phyloP scores from a whole-genome alignment of 2,797 vertebrate genomes.

The Parauchenoglanis punctatus region DNA sequence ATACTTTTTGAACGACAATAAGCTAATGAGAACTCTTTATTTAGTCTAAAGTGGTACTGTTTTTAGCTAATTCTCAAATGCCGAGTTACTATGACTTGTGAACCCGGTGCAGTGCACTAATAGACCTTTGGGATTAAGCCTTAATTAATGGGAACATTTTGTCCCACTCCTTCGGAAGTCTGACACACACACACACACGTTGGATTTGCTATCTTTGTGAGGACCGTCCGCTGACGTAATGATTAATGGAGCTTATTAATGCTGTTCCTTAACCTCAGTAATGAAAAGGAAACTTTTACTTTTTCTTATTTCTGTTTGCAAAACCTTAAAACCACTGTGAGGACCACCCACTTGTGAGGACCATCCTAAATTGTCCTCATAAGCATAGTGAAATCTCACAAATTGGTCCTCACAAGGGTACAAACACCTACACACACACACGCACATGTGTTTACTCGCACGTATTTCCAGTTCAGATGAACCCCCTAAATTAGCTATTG shows the following conservation, averaged over 20 bases:
- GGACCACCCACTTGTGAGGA: too few species aligned
- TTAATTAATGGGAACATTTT: neutral
- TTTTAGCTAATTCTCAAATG: neutral
- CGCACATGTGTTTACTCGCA: neutral
- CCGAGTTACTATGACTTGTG: neutral
- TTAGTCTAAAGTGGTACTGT: neutral
- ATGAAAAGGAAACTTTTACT: too few species aligned
- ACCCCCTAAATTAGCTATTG: neutral
- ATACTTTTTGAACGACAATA: neutral
- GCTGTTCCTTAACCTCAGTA: too few species aligned
- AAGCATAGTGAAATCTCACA: too few species aligned
- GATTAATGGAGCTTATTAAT: too few species aligned
- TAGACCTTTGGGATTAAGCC: neutral
- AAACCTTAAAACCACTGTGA: too few species aligned
- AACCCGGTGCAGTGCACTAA: neutral
- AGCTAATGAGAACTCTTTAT: neutral
- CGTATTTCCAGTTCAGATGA: neutral
- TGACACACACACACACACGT: neutral
- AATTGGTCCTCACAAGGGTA: too few species aligned
- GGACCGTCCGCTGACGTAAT: too few species aligned
- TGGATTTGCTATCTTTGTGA: too few species aligned
- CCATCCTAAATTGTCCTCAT: too few species aligned
- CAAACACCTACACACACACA: neutral
- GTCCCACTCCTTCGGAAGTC: neutral
- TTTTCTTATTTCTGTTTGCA: too few species aligned